phyloP scores from a whole-genome alignment of 2,888 invertebrate genomes.

The Apantesis nais region DNA sequence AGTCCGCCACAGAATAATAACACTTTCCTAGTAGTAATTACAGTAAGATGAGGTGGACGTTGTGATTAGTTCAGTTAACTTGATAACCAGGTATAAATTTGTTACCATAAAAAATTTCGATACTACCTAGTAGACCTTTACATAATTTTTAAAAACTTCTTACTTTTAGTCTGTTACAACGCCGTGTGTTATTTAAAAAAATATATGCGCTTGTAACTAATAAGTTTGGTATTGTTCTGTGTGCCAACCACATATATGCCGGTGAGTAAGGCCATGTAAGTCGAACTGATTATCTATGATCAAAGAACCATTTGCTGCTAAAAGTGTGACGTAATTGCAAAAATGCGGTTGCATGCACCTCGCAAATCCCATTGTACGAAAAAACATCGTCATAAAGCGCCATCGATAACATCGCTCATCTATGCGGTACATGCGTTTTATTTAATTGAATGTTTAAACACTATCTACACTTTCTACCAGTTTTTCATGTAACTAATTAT shows the following conservation, averaged over 20 bases:
- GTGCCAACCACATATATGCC: neutral
- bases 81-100: too few species aligned
- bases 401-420: slow-evolving; percentile 62
- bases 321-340: slow-evolving; percentile 71
- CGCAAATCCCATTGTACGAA: slow-evolving; percentile 61
- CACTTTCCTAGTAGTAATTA: too few species aligned
- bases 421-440: slow-evolving; percentile 49
- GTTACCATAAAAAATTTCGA: too few species aligned
- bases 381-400: slow-evolving; percentile 52
- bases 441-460: slow-evolving; percentile 33
- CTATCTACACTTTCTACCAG: slow-evolving; percentile 9
- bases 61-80: too few species aligned
- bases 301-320: slow-evolving; percentile 16
- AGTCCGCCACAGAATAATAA: too few species aligned
- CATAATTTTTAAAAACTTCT: too few species aligned
- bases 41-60: too few species aligned
- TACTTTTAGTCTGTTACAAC: neutral
- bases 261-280: neutral
- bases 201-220: neutral
- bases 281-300: neutral
- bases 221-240: neutral
- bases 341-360: slow-evolving; percentile 65
- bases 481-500: neutral
- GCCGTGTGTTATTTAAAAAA: neutral
- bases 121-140: too few species aligned